phyloP scores from a whole-genome alignment of 2,888 invertebrate species.

The Endomychus coccineus region DNA sequence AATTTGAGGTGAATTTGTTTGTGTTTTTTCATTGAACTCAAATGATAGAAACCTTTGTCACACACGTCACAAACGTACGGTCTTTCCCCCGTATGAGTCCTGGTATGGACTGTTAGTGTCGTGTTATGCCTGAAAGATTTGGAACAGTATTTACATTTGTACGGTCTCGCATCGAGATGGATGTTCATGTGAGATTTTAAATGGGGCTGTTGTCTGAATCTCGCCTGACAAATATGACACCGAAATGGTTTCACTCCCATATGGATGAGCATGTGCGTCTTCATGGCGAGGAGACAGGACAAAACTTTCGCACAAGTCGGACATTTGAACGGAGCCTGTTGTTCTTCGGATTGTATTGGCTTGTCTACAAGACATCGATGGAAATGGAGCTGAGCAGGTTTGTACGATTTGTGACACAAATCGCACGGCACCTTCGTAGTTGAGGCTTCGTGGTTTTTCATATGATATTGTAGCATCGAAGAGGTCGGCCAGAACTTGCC shows the following conservation, averaged over 20 bases:
- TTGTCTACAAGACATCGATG: no score
- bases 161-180: not conserved
- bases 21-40: not conserved
- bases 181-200: constrained; percentile 4
- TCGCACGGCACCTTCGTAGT: no score
- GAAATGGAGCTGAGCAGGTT: no score
- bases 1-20: not conserved
- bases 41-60: not conserved
- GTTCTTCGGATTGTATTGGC: no score
- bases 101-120: not conserved
- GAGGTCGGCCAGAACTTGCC: no score
- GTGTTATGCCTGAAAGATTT: not conserved
- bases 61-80: not conserved
- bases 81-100: not conserved
- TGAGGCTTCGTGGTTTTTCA: no score
- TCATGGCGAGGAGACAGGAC: no score
- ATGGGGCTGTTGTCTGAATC: not conserved
- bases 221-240: not conserved
- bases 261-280: not conserved
- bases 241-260: not conserved
- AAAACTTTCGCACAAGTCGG: no score
- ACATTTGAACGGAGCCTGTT: no score
- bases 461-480: no score
- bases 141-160: not conserved
- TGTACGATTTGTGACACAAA: no score